These are phyloP conservation scores for Euglossa dilemma DNA, from an alignment of 1,140 invertebrate genomes.

Conservation along the genomic window DNA sequence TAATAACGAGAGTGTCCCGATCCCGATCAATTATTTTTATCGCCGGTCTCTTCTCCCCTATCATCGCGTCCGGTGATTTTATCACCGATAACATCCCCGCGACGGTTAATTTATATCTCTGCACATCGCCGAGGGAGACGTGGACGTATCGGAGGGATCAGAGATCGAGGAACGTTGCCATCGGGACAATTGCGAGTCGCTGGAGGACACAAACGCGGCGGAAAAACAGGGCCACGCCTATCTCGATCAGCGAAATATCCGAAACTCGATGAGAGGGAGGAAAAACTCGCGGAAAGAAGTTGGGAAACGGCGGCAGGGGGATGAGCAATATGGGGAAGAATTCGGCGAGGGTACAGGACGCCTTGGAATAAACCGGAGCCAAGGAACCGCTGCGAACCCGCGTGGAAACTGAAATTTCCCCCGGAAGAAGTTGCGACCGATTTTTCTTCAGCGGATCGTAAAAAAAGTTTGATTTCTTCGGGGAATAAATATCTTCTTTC, in stretches of 20 bases:
- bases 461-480: neutral
- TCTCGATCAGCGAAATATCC: conserved; percentile 13
- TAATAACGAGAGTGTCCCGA: neutral
- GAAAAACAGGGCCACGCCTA: conserved; percentile 6
- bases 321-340: neutral
- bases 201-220: neutral
- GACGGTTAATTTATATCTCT: conserved; percentile 4
- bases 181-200: neutral
- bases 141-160: neutral
- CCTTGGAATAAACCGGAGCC: neutral
- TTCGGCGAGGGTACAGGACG: neutral
- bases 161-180: too few relatives aligned
- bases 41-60: too few relatives aligned
- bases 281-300: conserved; percentile 8
- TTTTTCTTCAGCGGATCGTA: neutral
- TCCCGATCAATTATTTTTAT: neutral
- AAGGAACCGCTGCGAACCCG: too few relatives aligned
- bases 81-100: neutral
- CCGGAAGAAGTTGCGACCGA: neutral
- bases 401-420: neutral
- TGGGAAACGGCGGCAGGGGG: neutral
- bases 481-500: too few relatives aligned
- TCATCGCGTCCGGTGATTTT: neutral
- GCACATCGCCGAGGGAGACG: neutral
- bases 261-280: neutral